Evolutionary conservation across 2,888 invertebrate genomes (phyloP), one percentile per base, ranked within the genome.

Genomic region (Nemurella pictetii): DNA sequence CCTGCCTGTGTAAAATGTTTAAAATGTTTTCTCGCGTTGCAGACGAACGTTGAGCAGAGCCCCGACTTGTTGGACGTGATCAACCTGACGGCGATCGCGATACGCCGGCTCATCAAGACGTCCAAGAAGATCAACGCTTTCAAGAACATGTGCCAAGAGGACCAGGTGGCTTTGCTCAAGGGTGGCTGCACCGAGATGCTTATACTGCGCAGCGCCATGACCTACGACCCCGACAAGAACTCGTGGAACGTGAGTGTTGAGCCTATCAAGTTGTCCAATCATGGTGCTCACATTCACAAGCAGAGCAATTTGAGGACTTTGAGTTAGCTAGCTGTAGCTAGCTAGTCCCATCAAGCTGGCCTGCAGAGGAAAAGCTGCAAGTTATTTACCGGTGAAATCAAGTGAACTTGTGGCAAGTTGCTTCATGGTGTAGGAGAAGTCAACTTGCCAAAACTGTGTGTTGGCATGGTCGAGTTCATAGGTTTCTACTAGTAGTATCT

Each of bases 121-220:
- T 91, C 93, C 15, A 93, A 93, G 87, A 90, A 91, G 87, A 89
- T 94, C 82, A 90, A 89, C 89, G 96, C 97, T 0, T 99, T 99
- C 90, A 96, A 96, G 89, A 96, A 95, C 88, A 95, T 99, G 94
- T 97, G 97, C 89, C 97, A 98, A 89, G 97, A 97, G 88, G 98
- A 99, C 90, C 98, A 99, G 91, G 94, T 97, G 84, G 94, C 95
- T 27, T 91, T 97, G 15, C 90, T 98, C 9, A 98, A 98, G 90
- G 98, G 98, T 0, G 98, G 98, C 0, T 98, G 98, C 89, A 98
- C 97, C 81, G 99, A 99, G 91, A 96, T 99, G 94, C 95, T 99
- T 94, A 95, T 99, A 85, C 93, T 99, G 83, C 93, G 98, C 20
- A 98, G 98, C 87, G 97, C 97, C 0, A 95, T 97, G 92, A 96